Evolutionary conservation across 2,113 vertebrate species (phyloP).

Genomic region (Tyrannus savana): DNA sequence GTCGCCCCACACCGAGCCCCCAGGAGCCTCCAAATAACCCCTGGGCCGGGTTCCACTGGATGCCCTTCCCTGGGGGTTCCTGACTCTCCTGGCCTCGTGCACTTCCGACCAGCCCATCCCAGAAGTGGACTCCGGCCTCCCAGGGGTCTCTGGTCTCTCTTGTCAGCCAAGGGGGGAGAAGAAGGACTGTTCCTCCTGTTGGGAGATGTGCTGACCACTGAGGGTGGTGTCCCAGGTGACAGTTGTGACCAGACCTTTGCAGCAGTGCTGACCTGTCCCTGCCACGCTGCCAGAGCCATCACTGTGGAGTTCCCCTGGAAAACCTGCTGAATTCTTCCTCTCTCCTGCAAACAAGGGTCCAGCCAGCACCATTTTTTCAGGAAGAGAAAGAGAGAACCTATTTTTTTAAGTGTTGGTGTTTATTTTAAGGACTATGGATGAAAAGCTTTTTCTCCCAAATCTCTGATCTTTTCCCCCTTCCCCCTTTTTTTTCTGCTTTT

Average conservation of each 20-base stretch:
- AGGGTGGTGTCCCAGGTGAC: not conserved
- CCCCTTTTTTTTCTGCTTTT: fast-evolving
- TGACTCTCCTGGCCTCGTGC: not conserved
- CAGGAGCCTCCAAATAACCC: slow-evolving; percentile 57
- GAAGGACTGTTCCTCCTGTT: not conserved
- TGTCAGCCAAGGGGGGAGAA: not conserved
- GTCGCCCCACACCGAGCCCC: slow-evolving; percentile 28
- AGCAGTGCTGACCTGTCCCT: not conserved
- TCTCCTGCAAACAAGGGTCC: not conserved
- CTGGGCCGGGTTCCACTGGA: not conserved
- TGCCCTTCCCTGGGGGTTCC: not conserved
- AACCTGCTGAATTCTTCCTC: slow-evolving; percentile 48
- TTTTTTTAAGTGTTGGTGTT: not conserved
- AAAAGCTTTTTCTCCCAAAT: not conserved
- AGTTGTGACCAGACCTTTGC: not conserved
- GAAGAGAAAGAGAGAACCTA: not conserved
- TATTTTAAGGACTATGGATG: not conserved
- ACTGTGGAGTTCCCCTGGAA: not conserved
- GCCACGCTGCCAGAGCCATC: fast-evolving
- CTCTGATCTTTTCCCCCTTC: not conserved
- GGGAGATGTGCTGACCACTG: not conserved
- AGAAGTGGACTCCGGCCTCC: not conserved
- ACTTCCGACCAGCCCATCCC: not conserved
- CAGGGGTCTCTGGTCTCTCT: not conserved
- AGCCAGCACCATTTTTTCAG: not conserved